Base-by-base conservation (phyloP, 2,888 invertebrate species). In the Metopia argyrocephala region DNA sequence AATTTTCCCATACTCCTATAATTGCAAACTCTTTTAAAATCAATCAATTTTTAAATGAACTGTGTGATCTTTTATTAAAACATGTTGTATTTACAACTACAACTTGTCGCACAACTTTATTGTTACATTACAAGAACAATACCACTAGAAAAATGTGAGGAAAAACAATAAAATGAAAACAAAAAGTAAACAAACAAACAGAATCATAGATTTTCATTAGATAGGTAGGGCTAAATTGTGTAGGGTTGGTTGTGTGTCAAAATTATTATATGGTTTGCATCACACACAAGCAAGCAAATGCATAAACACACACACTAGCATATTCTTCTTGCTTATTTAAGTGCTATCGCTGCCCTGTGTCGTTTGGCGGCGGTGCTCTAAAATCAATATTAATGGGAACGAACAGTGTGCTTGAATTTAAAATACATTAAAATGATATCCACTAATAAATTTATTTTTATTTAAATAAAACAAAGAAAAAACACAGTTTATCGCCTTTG, bases 351-450 rank as follows among this genome's bases (percentile, higher is more conserved):
- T 38, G 38, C 12, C 38, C 15, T 9, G 31, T 31, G 31, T 9
- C 12, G 38, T 38, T 38, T 38, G 38, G 38, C 15, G 38, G 38
- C 9, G 15, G 68, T 78, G 78, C 65, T 75, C 69, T 65, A 68
- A 76, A 79, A 79, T 79, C 79, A 76, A 80, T 76, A 79, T 76
- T 68, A 80, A 76, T 73, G 68, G 62, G 71, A 80, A 71, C 71
- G 73, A 28, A 76, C 76, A 38, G 69, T 76, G 76, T 64, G 25
- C 28, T 2, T 27, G 5, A 12, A 69, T n/a, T n/a, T n/a, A n/a
- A n/a, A n/a, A n/a, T n/a, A n/a, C n/a, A n/a, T n/a, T n/a, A n/a
- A n/a, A n/a, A n/a, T n/a, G n/a, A n/a, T n/a, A n/a, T n/a, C n/a
- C n/a, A n/a, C n/a, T n/a, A n/a, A n/a, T n/a, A n/a, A n/a, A n/a